Conservation (phyloP, 2,113 vertebrate species). For the Oenanthe melanoleuca region DNA sequence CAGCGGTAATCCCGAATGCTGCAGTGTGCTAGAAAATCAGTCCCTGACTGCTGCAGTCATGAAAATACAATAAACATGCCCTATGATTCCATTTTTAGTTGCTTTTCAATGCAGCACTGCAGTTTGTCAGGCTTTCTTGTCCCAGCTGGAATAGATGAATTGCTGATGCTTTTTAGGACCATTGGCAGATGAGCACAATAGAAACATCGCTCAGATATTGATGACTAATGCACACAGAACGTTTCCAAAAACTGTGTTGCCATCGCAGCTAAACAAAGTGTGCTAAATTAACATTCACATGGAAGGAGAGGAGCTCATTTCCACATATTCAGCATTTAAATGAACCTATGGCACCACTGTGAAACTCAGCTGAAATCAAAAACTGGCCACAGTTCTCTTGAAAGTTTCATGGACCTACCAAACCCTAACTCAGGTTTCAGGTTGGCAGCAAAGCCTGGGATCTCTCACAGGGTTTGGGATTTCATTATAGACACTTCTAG, state of each 20-base stretch:
- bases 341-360: background rate
- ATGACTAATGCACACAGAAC: conserved; percentile 58
- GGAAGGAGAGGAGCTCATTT: conserved; percentile 36
- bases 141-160: conserved; percentile 69
- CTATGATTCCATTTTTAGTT: conserved; percentile 58
- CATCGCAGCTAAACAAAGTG: conserved; percentile 63
- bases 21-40: conserved; percentile 15
- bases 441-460: conserved; percentile 18
- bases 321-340: conserved; percentile 47
- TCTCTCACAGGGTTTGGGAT: conserved; percentile 25
- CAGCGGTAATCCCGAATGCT: conserved; percentile 31
- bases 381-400: conserved; percentile 30
- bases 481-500: conserved; percentile 15
- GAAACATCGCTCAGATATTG: conserved; percentile 62
- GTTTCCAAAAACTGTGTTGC: conserved; percentile 59
- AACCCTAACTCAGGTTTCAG: conserved; percentile 47
- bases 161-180: conserved; percentile 69
- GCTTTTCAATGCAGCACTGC: conserved; percentile 49
- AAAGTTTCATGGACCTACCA: conserved; percentile 46
- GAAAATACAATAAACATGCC: conserved; percentile 60
- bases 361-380: conserved; percentile 47
- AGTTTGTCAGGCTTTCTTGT: conserved; percentile 62
- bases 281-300: conserved; percentile 54
- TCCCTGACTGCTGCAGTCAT: conserved; percentile 45
- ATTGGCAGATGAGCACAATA: conserved; percentile 64